Evolutionary conservation across 2,888 invertebrate genomes (phyloP), one percentile per base, ranked within the genome.

Genomic region (Busseola fusca): DNA sequence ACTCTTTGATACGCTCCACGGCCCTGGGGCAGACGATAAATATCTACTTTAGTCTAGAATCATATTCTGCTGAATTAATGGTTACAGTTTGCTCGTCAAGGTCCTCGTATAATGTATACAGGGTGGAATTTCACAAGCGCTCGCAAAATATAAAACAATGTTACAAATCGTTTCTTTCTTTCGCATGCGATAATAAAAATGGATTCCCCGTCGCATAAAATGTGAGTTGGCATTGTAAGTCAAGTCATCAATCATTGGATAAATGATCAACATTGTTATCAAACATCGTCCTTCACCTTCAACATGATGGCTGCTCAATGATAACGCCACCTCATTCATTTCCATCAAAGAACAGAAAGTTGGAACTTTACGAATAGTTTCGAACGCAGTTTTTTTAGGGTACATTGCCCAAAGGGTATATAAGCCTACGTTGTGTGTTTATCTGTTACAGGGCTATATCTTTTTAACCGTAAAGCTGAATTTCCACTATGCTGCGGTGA

Each of bases 241-340:
- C 30, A 12, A 66, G 50, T 40, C 78, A 82, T 83, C 84, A 83
- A 82, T 82, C 84, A 82, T 72, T 50, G 64, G 71, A 78, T 80
- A 78, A 74, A 70, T 70, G 66, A 75, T 78, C 64, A 71, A 62
- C 34, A 57, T 10, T 45, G 58, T 75, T 82, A 82, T 83, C 82
- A 59, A 7, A n/a, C 48, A 80, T 83, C 84, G 72, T n/a, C 74
- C 78, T 83, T 82, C 57, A 82, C 78, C 74, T 83, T 63, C 48
- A 60, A 52, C 64, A 65, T 42, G 70, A 69, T 54, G 59, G 57
- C 64, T 75, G 65, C 63, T 58, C 9, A 27, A 37, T 57, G 81
- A 70, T 74, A 65, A 57, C 27, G 30, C 1, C 4, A 50, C 67
- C 65, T 66, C 69, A 77, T 80, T 80, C 59, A 66, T 80, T 78